Percentiles rank a stretch among this genome's conserved stretches.
Evolutionary conservation across 2,888 invertebrate species (phyloP).

Genomic region (Crematogaster levior): DNA sequence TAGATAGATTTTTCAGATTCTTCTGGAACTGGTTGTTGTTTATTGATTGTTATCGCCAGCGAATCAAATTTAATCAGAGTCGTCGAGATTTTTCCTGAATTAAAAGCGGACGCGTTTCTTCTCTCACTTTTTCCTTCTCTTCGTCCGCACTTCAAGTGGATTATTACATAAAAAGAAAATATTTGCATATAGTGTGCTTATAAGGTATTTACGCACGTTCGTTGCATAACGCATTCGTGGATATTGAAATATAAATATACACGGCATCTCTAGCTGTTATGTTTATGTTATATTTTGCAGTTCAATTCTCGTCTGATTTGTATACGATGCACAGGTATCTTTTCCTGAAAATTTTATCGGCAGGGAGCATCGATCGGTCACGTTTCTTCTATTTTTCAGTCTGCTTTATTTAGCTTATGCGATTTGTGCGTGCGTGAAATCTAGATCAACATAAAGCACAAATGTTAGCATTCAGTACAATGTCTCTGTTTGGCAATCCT

Average conservation of each 20-base stretch:
- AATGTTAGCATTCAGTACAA: neutral
- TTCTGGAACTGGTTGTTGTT: neutral
- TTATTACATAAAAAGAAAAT: slow-evolving; percentile 41
- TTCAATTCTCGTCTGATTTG: neutral
- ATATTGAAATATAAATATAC: neutral
- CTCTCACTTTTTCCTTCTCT: neutral
- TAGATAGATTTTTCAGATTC: neutral
- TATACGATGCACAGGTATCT: neutral
- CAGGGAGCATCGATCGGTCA: neutral
- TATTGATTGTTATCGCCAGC: too few species aligned
- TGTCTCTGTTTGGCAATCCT: neutral
- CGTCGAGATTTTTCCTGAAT: neutral
- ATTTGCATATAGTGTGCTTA: neutral
- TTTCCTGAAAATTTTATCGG: neutral
- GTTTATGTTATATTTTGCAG: neutral
- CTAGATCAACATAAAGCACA: neutral
- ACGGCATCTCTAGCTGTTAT: neutral
- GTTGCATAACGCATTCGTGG: slow-evolving; percentile 19
- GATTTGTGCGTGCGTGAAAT: too few species aligned
- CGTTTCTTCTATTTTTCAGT: neutral
- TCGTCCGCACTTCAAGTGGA: neutral
- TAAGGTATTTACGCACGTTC: neutral
- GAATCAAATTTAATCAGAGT: neutral
- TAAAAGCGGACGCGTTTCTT: neutral
- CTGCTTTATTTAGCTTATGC: neutral